These are phyloP conservation scores for Diploptera punctata DNA, from an alignment of 2,888 invertebrate genomes.

Conservation along the genomic window DNA sequence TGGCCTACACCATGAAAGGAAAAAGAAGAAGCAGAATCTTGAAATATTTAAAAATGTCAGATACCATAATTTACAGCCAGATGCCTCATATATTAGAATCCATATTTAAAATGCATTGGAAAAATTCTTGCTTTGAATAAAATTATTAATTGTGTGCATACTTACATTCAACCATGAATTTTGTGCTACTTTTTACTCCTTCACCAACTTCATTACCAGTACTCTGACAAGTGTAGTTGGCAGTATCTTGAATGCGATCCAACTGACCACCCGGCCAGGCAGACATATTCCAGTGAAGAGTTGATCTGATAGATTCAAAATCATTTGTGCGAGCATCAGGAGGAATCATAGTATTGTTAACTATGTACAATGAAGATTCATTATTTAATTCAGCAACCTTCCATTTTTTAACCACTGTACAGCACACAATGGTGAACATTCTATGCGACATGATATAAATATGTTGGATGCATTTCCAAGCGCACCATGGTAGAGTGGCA, in stretches of 20 bases:
- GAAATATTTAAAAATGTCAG: too few species aligned
- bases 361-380: slow-evolving; percentile 31
- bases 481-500: slow-evolving; percentile 71
- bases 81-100: too few species aligned
- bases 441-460: slow-evolving; percentile 83
- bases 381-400: slow-evolving; percentile 62
- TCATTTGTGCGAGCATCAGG: slow-evolving; percentile 83
- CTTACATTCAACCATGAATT: slow-evolving; percentile 91
- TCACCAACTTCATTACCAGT: slow-evolving; percentile 78
- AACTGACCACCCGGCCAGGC: slow-evolving; percentile 81
- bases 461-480: slow-evolving; percentile 67
- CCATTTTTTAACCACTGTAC: slow-evolving; percentile 87
- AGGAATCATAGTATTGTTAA: slow-evolving; percentile 67
- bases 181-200: slow-evolving; percentile 82
- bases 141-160: slow-evolving; percentile 49
- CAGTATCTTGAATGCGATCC: slow-evolving; percentile 77
- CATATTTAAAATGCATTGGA: too few species aligned
- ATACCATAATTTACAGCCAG: too few species aligned
- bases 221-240: slow-evolving; percentile 84
- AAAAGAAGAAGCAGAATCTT: too few species aligned
- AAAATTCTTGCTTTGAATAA: too few species aligned
- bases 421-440: slow-evolving; percentile 86
- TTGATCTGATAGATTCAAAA: slow-evolving; percentile 89
- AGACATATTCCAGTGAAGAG: slow-evolving; percentile 86
- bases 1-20: too few species aligned